Evolutionary conservation across 2,797 vertebrate species (phyloP).

Genomic region (Eulemur albifrons): DNA sequence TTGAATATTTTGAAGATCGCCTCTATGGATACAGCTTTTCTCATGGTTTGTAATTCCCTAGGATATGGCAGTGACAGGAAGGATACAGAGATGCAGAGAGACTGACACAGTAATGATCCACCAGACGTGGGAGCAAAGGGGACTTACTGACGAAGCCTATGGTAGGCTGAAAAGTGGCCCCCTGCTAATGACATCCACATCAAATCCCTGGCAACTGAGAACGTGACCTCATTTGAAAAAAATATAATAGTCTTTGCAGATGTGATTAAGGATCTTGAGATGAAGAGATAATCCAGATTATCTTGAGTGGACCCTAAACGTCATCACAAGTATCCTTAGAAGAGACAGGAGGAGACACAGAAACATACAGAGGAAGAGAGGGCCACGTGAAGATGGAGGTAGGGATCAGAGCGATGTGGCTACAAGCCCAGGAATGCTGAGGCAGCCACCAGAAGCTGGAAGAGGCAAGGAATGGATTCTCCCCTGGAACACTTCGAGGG

Average conservation of each 20-base stretch:
- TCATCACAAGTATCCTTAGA: neutral
- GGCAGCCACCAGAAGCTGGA: neutral
- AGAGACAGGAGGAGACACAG: neutral
- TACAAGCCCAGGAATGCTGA: neutral
- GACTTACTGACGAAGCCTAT: neutral
- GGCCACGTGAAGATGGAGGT: neutral
- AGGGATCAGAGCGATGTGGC: neutral
- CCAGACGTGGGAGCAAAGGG: neutral
- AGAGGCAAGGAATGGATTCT: neutral
- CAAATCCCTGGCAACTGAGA: neutral
- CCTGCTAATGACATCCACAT: neutral
- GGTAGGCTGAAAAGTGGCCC: neutral
- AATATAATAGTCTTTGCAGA: neutral
- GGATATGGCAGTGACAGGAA: neutral
- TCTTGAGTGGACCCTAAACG: neutral
- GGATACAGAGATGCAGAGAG: neutral
- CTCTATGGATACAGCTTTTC: neutral
- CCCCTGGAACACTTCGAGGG: neutral
- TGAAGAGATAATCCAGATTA: neutral
- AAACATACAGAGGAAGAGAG: neutral
- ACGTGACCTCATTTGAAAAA: neutral
- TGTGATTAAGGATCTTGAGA: neutral
- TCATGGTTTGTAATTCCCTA: neutral
- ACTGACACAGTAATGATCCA: neutral
- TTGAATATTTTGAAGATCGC: neutral